Conservation (phyloP, 2,888 invertebrate genomes). For the Acanthococcus lagerstroemiae region DNA sequence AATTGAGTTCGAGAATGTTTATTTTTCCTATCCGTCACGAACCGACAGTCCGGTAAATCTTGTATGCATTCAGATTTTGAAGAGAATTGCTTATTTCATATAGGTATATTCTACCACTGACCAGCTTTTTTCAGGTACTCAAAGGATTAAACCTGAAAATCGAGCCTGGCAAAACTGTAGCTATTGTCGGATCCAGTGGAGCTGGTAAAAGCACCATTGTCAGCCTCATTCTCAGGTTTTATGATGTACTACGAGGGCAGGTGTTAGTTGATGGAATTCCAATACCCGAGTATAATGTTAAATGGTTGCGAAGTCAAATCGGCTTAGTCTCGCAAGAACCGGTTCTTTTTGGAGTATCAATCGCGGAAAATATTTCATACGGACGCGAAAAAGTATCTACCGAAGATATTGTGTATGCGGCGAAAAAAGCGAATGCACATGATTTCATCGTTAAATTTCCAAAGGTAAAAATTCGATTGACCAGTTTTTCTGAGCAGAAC, state of each 20-base stretch:
- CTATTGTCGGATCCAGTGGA: slow-evolving; percentile 61
- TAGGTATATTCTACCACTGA: too few relatives aligned
- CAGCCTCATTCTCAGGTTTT: slow-evolving; percentile 62
- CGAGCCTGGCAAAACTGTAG: slow-evolving; percentile 62
- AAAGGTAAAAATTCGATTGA: too few relatives aligned
- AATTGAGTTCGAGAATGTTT: slow-evolving; percentile 60
- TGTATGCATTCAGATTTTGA: too few relatives aligned
- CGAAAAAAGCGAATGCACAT: slow-evolving; percentile 43
- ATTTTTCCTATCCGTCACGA: slow-evolving; percentile 73
- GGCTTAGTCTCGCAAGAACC: slow-evolving; percentile 89
- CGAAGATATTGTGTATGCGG: slow-evolving; percentile 42
- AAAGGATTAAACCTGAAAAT: slow-evolving; percentile 57
- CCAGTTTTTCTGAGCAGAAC: too few relatives aligned
- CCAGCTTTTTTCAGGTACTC: slow-evolving; percentile 44
- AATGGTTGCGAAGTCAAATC: slow-evolving; percentile 67
- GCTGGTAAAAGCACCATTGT: slow-evolving; percentile 71
- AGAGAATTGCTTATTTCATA: background rate
- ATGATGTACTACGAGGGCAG: slow-evolving; percentile 56
- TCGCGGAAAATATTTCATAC: too few relatives aligned
- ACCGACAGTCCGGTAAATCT: slow-evolving; percentile 46
- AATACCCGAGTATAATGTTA: slow-evolving; percentile 59
- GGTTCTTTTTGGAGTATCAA: slow-evolving; percentile 54
- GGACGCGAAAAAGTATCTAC: slow-evolving; percentile 42
- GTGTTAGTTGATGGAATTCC: slow-evolving; percentile 56
- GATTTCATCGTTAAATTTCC: slow-evolving; percentile 37